Evolutionary conservation across 2,888 invertebrate genomes (phyloP), one percentile per base, ranked within the genome.

Genomic region (Andrena dorsata): DNA sequence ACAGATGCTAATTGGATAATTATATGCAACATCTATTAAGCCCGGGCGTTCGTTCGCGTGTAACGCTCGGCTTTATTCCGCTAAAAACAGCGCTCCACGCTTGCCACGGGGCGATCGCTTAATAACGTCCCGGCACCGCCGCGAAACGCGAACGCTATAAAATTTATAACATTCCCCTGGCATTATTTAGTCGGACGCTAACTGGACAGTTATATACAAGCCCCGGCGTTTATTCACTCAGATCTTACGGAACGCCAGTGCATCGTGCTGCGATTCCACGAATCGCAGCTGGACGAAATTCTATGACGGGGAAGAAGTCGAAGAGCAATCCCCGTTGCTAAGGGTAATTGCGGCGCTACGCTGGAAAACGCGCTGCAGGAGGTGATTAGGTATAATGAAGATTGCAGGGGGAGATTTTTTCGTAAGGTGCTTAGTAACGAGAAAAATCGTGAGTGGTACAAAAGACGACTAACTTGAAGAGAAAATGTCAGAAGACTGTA

Each of bases 11-110:
- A 82, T 83, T 83, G 76, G 83, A 83, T 76, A 73, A 83, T 76
- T 83, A 70, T 76, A 72, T 65, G 82, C 73, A 81, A 82, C 82
- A 72, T 81, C 81, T 82, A 81, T 80, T 82, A 82, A 82, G 10
- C 76, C 41, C 41, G 41, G n/a, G 20, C 47, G 53, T 4, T 20
- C 32, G 64, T 58, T 47, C 51, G 47, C 73, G 73, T 79, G 73
- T 69, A 80, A 64, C 20, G 47, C 56, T 30, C 63, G 47, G 63
- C 49, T 73, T 73, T 41, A 63, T 64, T 73, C 64, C 6, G 49
- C 28, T 7, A 35, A 47, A 63, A 61, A 28, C 6, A 2, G 49
- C 23, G 53, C 35, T 58, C n/a, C 30, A 20, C 61, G 66, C 28
- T 16, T 32, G 53, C 35, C 56, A 47, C 60, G 49, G 41, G 49